These are phyloP conservation scores for Cynopterus brachyotis DNA, from an alignment of 2,113 vertebrate species.

Conservation along the genomic window DNA sequence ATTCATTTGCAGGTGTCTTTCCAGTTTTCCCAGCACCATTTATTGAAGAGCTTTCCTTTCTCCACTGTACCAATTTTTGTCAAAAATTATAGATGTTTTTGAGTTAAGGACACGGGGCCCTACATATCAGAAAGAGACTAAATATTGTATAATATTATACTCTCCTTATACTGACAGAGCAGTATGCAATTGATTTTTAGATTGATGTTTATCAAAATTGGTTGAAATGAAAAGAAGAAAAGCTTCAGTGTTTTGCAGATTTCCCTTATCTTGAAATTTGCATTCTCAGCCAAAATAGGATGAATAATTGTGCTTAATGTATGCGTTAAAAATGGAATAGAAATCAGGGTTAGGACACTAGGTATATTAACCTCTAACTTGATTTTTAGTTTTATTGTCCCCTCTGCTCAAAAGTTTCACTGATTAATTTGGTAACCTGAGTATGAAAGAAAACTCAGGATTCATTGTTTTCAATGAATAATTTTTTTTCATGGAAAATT, in stretches of 20 bases:
- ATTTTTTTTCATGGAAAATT: conserved; percentile 61
- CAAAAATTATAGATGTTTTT: too few relatives aligned
- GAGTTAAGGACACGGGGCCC: not conserved
- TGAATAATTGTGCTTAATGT: not conserved
- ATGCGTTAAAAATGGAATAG: not conserved
- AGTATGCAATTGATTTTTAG: not conserved
- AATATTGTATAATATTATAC: not conserved
- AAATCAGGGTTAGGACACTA: not conserved
- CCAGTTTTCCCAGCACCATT: too few relatives aligned
- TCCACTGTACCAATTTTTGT: too few relatives aligned
- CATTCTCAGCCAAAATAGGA: not conserved
- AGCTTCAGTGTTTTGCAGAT: not conserved
- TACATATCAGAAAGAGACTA: not conserved
- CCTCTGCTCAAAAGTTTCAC: not conserved
- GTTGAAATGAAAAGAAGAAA: conserved; percentile 20
- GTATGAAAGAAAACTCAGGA: not conserved
- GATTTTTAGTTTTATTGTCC: not conserved
- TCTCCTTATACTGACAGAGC: not conserved
- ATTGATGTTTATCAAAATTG: not conserved
- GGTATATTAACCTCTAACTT: not conserved
- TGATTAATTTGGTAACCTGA: conserved; percentile 40
- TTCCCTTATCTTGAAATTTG: conserved; percentile 24
- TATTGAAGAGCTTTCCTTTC: too few relatives aligned
- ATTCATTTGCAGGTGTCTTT: too few relatives aligned
- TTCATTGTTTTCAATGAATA: conserved; percentile 43